Percentiles rank a stretch among this genome's conserved stretches.
Conservation (phyloP, 2,797 vertebrate species). For the Pachyuromys duprasi region DNA sequence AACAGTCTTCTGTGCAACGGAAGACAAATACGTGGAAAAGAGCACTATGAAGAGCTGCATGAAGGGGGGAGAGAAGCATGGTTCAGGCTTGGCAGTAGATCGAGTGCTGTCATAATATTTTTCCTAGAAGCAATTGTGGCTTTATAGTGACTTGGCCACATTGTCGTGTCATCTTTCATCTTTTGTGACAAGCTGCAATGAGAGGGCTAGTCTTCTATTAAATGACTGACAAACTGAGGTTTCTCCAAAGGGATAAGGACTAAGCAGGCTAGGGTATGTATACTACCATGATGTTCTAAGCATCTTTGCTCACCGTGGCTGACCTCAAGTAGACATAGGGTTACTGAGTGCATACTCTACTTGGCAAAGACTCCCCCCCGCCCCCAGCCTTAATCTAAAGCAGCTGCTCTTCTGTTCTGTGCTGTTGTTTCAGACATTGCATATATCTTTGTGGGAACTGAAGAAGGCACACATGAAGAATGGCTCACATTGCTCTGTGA, state of each 20-base stretch:
- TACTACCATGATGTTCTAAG: background rate
- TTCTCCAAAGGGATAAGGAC: background rate
- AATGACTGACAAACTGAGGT: background rate
- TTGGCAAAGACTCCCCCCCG: accelerated
- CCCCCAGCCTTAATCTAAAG: accelerated
- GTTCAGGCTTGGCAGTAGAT: background rate
- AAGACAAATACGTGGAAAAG: background rate
- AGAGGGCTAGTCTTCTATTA: background rate
- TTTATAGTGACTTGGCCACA: background rate
- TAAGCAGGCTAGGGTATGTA: too few species aligned
- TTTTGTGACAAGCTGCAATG: background rate
- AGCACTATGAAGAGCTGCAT: background rate
- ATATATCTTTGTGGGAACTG: background rate
- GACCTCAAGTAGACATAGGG: accelerated
- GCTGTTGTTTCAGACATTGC: background rate
- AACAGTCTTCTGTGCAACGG: background rate
- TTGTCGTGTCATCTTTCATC: background rate
- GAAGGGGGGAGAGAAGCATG: background rate
- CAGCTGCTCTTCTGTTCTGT: background rate
- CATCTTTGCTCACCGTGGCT: accelerated
- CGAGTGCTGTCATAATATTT: background rate
- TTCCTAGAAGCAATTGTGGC: background rate
- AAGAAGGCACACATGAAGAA: background rate
- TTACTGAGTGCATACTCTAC: background rate
- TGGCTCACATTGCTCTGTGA: background rate